A percentile compares a stretch with the other conserved stretches of the same genome.
Conservation (phyloP, 2,113 vertebrate species). For the Hypomesus transpacificus region DNA sequence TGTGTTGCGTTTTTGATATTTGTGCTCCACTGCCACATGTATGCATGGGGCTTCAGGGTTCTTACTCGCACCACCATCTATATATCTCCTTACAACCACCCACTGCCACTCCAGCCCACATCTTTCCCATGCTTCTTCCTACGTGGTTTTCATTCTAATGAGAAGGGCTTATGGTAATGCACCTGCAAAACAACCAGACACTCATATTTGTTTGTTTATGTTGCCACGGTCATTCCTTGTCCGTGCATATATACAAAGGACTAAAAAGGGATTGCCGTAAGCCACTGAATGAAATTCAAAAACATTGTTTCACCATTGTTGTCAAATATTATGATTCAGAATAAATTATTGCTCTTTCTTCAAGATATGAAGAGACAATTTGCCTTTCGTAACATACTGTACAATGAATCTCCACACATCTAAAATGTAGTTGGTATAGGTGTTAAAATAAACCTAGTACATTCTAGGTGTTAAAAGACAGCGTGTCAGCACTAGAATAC, state of each 20-base stretch:
- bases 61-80: not conserved
- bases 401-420: no score
- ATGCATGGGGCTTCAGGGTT: conserved; percentile 2
- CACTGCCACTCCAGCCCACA: not conserved
- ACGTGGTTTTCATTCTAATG: conserved; percentile 5
- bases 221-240: conserved; percentile 26
- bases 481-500: conserved; percentile 34
- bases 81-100: conserved; percentile 2
- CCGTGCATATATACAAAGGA: conserved; percentile 46
- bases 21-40: conserved; percentile 12
- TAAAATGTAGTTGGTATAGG: not conserved
- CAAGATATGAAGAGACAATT: not conserved
- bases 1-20: not conserved
- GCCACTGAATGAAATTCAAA: conserved; percentile 31
- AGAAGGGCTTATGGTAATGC: conserved; percentile 22
- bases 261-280: conserved; percentile 25
- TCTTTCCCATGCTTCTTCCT: not conserved
- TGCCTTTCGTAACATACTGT: not conserved
- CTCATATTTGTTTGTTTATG: conserved; percentile 1
- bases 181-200: conserved; percentile 10
- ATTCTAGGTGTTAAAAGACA: conserved; percentile 22
- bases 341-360: no score
- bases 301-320: no score
- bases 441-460: not conserved
- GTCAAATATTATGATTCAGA: no score